Evolutionary conservation across 2,797 vertebrate genomes (phyloP).

Genomic region (Siniperca obscura): DNA sequence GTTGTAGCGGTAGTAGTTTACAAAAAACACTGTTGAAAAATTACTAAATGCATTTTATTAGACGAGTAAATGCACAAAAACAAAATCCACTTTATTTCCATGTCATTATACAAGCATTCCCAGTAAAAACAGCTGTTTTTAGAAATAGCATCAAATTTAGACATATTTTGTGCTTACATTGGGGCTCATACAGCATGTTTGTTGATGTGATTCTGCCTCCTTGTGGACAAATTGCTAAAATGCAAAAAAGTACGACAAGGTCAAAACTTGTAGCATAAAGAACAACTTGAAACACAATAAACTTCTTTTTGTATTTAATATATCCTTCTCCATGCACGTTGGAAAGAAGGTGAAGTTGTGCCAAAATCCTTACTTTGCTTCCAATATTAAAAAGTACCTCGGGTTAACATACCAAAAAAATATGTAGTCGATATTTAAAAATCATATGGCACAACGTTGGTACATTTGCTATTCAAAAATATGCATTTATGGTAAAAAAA

Average conservation of each 20-base stretch:
- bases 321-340: background rate
- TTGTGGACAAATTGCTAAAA: conserved; percentile 50
- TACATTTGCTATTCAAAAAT: conserved; percentile 22
- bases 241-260: background rate
- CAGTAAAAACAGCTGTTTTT: background rate
- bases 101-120: background rate
- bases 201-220: conserved; percentile 53
- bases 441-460: background rate
- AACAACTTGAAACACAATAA: background rate
- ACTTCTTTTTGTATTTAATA: background rate
- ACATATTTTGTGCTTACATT: background rate
- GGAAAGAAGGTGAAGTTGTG: background rate
- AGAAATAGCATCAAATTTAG: background rate
- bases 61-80: background rate
- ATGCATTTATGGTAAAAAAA: conserved; percentile 7
- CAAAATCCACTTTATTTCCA: background rate
- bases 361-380: background rate
- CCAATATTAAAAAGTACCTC: background rate
- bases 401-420: background rate
- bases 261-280: background rate
- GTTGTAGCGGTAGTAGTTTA: background rate
- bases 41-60: background rate
- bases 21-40: background rate
- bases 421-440: background rate
- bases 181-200: background rate